These are phyloP conservation scores for Lasioglossum baleicum DNA, from an alignment of 1,140 invertebrate species.

Conservation along the genomic window DNA sequence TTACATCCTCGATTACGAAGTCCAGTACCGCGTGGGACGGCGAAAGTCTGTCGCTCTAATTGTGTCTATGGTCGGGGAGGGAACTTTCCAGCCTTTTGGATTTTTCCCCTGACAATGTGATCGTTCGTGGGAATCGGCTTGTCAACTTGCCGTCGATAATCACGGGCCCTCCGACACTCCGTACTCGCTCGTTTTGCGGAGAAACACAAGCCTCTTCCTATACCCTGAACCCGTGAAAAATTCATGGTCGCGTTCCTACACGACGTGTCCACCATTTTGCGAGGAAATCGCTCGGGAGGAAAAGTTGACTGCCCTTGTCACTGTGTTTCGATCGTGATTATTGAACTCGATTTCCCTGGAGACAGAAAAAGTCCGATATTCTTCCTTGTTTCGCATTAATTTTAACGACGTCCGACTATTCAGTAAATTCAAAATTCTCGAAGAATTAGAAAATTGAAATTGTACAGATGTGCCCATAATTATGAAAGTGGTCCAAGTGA, in stretches of 20 bases:
- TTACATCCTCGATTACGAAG: slow-evolving; percentile 63
- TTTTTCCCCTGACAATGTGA: slow-evolving; percentile 8
- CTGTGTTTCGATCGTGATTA: not conserved
- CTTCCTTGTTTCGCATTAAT: no score
- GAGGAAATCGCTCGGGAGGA: not conserved
- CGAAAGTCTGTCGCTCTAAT: slow-evolving; percentile 54
- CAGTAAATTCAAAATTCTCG: no score
- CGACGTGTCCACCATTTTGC: not conserved
- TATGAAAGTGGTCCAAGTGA: no score
- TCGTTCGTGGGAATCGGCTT: slow-evolving; percentile 8
- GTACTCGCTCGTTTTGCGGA: not conserved
- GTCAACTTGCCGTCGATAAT: slow-evolving; percentile 28
- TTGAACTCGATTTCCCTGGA: no score
- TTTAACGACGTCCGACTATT: no score
- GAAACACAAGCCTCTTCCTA: not conserved
- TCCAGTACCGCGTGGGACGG: slow-evolving; percentile 54
- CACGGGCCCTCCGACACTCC: not conserved
- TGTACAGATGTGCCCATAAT: no score
- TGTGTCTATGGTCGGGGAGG: not conserved
- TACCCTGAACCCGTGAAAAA: slow-evolving; percentile 9
- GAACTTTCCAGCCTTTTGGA: slow-evolving; percentile 39
- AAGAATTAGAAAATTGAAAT: no score
- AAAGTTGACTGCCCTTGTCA: not conserved
- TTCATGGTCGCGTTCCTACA: slow-evolving; percentile 1
- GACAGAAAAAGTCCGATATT: no score